These are phyloP conservation scores for Oasisia sp. DNA, from an alignment of 2,888 invertebrate genomes.

Conservation along the genomic window DNA sequence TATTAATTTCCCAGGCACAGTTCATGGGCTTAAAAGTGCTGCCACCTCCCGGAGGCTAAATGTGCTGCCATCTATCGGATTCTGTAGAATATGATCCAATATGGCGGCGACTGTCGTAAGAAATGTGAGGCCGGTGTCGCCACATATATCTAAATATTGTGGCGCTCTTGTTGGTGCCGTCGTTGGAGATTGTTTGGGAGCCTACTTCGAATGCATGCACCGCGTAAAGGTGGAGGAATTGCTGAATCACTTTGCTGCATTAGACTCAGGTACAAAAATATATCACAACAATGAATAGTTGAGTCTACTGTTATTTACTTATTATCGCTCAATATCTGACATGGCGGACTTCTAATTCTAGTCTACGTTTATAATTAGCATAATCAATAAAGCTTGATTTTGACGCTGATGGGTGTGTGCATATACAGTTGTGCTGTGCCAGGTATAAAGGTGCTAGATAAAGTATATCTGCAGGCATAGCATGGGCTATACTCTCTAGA, in stretches of 20 bases:
- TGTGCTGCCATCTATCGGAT: not conserved
- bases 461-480: too few relatives aligned
- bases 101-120: conserved; percentile 17
- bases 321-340: conserved; percentile 19
- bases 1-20: too few relatives aligned
- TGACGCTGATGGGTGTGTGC: too few relatives aligned
- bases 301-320: not conserved
- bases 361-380: too few relatives aligned
- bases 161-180: conserved; percentile 72
- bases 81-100: not conserved
- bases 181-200: conserved; percentile 78
- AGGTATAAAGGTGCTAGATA: too few relatives aligned
- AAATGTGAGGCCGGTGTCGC: not conserved
- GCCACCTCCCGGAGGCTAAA: too few relatives aligned
- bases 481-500: too few relatives aligned
- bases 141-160: conserved; percentile 6
- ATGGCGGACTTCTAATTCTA: too few relatives aligned
- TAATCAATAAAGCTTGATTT: too few relatives aligned
- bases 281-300: not conserved
- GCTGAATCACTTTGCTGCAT: conserved; percentile 20
- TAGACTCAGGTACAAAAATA: not conserved
- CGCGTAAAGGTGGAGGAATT: not conserved
- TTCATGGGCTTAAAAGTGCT: too few relatives aligned
- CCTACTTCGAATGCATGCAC: conserved; percentile 74
- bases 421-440: too few relatives aligned